phyloP scores from a whole-genome alignment of 1,140 invertebrate species.

The Copidosoma floridanum region DNA sequence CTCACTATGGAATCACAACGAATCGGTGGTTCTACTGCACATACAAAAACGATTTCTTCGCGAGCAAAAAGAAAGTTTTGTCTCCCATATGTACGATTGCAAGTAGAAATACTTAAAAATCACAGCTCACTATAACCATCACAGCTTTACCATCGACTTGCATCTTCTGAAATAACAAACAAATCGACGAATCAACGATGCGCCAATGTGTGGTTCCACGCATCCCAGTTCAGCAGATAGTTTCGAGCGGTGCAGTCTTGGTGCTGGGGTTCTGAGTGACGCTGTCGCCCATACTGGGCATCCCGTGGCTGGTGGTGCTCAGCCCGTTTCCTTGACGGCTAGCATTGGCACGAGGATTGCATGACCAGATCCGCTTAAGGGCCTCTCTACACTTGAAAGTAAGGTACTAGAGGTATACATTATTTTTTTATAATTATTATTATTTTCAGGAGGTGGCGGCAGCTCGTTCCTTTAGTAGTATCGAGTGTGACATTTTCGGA shows the following conservation, averaged over 20 bases:
- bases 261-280: constrained; percentile 71
- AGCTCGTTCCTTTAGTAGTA: constrained; percentile 5
- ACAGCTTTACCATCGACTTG: no score
- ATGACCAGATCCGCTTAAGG: constrained; percentile 65
- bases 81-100: not conserved
- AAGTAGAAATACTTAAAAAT: not conserved
- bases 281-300: constrained; percentile 74
- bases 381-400: constrained; percentile 67
- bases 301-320: constrained; percentile 68
- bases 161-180: no score
- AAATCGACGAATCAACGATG: no score
- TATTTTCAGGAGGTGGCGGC: not conserved
- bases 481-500: not conserved
- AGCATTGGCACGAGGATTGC: constrained; percentile 57
- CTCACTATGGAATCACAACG: no score
- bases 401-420: constrained; percentile 16
- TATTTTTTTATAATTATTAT: constrained; percentile 6
- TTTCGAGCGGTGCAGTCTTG: constrained; percentile 61
- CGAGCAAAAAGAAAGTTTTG: no score
- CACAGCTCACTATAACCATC: not conserved
- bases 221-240: constrained; percentile 53
- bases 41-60: no score
- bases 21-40: no score
- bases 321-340: constrained; percentile 57
- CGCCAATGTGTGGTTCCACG: no score